Evolutionary conservation across 1,140 invertebrate genomes (phyloP), one percentile per base, ranked within the genome.

Genomic region (Hyles vespertilio): DNA sequence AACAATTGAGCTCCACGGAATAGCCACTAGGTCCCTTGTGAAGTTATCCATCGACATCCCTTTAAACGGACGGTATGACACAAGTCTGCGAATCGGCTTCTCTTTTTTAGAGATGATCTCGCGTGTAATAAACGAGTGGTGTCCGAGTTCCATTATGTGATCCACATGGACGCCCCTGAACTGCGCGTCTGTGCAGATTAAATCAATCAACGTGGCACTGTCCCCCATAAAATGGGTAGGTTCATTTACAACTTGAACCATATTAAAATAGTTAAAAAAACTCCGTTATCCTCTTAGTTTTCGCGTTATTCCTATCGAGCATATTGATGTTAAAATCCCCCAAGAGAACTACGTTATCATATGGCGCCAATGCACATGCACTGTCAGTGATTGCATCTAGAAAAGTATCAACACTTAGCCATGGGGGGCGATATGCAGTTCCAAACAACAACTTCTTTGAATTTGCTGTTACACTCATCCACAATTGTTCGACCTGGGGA

Each of bases 41-140:
- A 67, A 70, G 3, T 45, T 8, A 32, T 59, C 43, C 3, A 47
- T 10, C 32, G 61, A n/a, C 22, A 68, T 68, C 8, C 61, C 33
- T 3, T 49, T 32, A 9, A 63, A 12, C 5, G 48, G 34, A 22
- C 22, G 22, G 22, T 22, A 22, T 22, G 22, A 22, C 22, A 22
- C 22, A 22, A 22, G 22, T 22, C 22, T 22, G 22, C 22, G 22
- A 22, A 22, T 22, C 22, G 22, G 22, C 22, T 22, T 22, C 22
- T 22, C 22, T 22, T 22, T 22, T 22, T 22, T 22, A 22, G 22
- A 22, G 22, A 22, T 22, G 22, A 22, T 22, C 22, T 22, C 22
- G 22, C 22, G 2, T 22, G 22, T 22, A 22, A 22, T 2, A 22
- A 22, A 22, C 22, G 22, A 22, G 22, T 22, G 22, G 22, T 22